A percentile compares a stretch with the other conserved stretches of the same genome.
phyloP scores from a whole-genome alignment of 2,113 vertebrate genomes.

The Shinisaurus crocodilurus region DNA sequence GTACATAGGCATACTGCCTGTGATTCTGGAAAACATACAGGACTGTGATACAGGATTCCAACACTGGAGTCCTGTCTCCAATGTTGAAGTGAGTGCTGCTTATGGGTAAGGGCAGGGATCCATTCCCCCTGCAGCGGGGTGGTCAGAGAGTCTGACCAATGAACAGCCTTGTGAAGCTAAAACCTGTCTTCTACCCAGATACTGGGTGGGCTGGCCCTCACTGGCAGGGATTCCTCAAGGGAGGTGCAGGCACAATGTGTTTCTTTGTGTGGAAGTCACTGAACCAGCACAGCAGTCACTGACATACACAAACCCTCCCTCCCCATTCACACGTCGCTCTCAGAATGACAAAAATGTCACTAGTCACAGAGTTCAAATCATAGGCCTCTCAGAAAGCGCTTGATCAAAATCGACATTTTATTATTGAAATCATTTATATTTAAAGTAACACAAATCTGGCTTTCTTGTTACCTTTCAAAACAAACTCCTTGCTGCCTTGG shows the following conservation, averaged over 20 bases:
- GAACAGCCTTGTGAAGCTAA: neutral
- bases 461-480: conserved; percentile 37
- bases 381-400: conserved; percentile 59
- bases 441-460: conserved; percentile 37
- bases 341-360: neutral
- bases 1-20: too few relatives aligned
- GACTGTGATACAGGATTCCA: too few relatives aligned
- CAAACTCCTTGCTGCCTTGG: neutral
- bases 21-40: too few relatives aligned
- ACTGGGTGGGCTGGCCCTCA: neutral
- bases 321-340: neutral
- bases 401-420: conserved; percentile 44
- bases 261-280: neutral
- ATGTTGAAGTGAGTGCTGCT: neutral
- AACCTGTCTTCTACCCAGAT: neutral
- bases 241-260: too few relatives aligned
- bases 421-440: neutral
- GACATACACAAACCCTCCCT: neutral
- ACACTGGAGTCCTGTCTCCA: neutral
- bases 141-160: neutral
- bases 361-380: conserved; percentile 53
- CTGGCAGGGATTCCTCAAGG: neutral
- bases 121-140: neutral
- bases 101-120: too few relatives aligned
- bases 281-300: too few relatives aligned